These are phyloP conservation scores for Hydriomena furcata DNA, from an alignment of 2,888 invertebrate species.

Conservation along the genomic window DNA sequence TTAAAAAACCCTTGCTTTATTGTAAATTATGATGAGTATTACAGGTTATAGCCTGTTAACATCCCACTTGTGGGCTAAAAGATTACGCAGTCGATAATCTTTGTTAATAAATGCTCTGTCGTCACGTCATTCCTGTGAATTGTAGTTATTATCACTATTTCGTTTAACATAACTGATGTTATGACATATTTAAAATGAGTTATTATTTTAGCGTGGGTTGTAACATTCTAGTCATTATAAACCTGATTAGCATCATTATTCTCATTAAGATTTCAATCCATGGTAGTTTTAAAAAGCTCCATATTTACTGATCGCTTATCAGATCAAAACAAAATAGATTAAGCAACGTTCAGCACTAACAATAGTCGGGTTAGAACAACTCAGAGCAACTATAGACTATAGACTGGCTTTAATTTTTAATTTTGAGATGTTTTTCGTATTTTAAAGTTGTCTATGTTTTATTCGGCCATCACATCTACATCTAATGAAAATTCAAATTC, in stretches of 20 bases:
- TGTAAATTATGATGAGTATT: slow-evolving; percentile 31
- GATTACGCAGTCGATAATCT: slow-evolving; percentile 26
- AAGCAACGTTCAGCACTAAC: too few species aligned
- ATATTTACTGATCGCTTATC: too few species aligned
- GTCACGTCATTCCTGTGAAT: slow-evolving; percentile 28
- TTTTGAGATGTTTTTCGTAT: too few species aligned
- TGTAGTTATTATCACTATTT: background rate
- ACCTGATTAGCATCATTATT: background rate
- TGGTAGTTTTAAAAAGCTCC: too few species aligned
- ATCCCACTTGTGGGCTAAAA: slow-evolving; percentile 30
- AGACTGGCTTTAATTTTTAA: too few species aligned
- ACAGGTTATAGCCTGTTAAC: slow-evolving; percentile 32
- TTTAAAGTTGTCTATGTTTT: too few species aligned
- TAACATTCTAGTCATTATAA: background rate
- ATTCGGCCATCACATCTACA: too few species aligned
- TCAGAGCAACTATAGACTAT: too few species aligned
- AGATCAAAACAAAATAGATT: too few species aligned
- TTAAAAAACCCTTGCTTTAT: slow-evolving; percentile 21
- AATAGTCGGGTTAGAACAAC: too few species aligned
- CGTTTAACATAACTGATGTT: background rate
- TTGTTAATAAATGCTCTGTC: slow-evolving; percentile 27
- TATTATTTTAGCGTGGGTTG: slow-evolving; percentile 5
- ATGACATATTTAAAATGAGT: background rate
- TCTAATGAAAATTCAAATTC: too few species aligned
- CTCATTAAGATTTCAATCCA: background rate